A percentile compares a stretch with the other conserved stretches of the same genome.
Conservation (phyloP, 1,140 invertebrate species). For the Helicoverpa zea region DNA sequence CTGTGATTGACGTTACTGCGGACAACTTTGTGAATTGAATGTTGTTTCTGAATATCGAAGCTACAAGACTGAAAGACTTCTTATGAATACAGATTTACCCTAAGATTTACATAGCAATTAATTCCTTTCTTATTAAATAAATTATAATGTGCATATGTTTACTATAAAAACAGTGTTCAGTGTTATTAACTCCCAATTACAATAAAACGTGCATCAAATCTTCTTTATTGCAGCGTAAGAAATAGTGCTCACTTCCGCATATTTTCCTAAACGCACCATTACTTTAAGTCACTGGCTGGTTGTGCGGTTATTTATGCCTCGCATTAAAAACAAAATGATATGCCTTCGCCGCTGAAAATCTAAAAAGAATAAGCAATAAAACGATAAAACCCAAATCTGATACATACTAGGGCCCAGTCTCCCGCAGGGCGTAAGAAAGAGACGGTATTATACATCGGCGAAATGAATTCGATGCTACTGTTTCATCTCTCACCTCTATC, state of each 20-base stretch:
- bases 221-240: conserved; percentile 63
- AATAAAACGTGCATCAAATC: conserved; percentile 45
- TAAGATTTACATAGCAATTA: background rate
- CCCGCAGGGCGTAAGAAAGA: conserved; percentile 79
- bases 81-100: too few species aligned
- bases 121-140: background rate
- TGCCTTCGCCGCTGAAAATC: conserved; percentile 86
- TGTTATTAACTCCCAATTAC: conserved; percentile 36
- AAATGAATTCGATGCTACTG: conserved; percentile 85
- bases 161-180: background rate
- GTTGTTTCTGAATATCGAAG: background rate
- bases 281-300: conserved; percentile 77
- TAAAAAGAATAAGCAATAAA: conserved; percentile 87
- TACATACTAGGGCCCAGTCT: conserved; percentile 84
- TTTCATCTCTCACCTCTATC: conserved; percentile 87
- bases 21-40: background rate
- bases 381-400: conserved; percentile 87
- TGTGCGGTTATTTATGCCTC: conserved; percentile 82
- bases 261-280: conserved; percentile 81
- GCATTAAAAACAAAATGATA: conserved; percentile 87
- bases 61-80: background rate
- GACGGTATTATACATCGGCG: conserved; percentile 77
- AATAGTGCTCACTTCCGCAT: conserved; percentile 76
- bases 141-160: background rate
- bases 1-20: conserved; percentile 49